Percentiles rank a stretch among this genome's conserved stretches.
These are phyloP conservation scores for Erythrocercus mccallii DNA, from an alignment of 2,113 vertebrate species.

Conservation along the genomic window DNA sequence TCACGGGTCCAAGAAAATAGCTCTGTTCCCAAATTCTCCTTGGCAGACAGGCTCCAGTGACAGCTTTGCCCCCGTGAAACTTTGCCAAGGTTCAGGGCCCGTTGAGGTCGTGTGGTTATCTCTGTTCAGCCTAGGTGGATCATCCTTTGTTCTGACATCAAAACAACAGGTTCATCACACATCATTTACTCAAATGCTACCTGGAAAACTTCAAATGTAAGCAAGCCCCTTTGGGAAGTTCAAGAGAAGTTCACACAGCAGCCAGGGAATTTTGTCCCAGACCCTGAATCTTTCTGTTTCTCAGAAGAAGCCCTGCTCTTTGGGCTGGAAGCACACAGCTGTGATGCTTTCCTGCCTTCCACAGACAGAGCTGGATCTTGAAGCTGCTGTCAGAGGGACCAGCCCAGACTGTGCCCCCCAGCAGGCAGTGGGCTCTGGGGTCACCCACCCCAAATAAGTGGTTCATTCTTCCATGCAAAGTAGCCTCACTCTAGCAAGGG, in stretches of 20 bases:
- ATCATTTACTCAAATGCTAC: not conserved
- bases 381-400: not conserved
- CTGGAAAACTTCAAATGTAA: not conserved
- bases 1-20: not conserved
- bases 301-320: not conserved
- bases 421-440: not conserved
- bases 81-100: not conserved
- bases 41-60: not conserved
- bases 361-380: not conserved
- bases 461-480: constrained; percentile 8
- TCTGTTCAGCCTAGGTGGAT: not conserved
- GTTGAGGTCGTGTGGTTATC: not conserved
- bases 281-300: not conserved
- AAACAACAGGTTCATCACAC: not conserved
- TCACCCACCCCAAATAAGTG: not conserved
- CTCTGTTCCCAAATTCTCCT: not conserved
- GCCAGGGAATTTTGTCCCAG: not conserved
- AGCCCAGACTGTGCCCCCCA: not conserved
- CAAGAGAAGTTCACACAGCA: not conserved
- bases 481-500: not conserved
- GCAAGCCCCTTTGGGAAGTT: not conserved
- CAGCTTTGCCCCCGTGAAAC: not conserved
- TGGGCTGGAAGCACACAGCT: not conserved
- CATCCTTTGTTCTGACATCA: not conserved
- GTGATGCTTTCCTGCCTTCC: not conserved